Evolutionary conservation across 2,797 vertebrate genomes (phyloP), one percentile per base, ranked within the genome.

Genomic region (Protosalanx chinensis): DNA sequence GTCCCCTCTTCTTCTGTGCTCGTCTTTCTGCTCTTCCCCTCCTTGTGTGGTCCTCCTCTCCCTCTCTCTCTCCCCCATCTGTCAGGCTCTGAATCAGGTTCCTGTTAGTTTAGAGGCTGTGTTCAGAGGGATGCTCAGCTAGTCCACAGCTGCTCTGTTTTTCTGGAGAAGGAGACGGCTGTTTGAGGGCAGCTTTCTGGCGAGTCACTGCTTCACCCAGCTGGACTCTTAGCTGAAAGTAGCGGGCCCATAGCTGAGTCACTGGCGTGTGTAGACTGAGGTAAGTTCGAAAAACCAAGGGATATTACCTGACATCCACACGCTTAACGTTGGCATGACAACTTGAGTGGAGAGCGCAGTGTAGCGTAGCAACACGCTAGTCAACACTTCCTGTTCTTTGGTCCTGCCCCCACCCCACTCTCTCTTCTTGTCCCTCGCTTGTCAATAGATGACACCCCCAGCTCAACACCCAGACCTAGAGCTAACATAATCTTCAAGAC

Each of bases 391-490:
- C 58, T 60, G 58, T 60, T 27, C 41, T 30, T 72, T 49, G 37
- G 6, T 61, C 20, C 23, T 27, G 29, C 57, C 32, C n/a, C 1
- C 30, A 61, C 2, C 8, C 72, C 23, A 74, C 67, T 27, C 0
- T 67, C 68, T 74, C 75, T 71, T 6, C 64, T 76, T 53, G 29
- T 46, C 18, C 66, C 33, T 76, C 35, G 71, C 33, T 68, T 5
- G 64, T 23, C 62, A 73, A 56, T 27, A 37, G 61, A 10, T 82
- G 78, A 84, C 74, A 79, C 72, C 76, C 76, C 76, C 56, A 30
- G 63, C 87, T 64, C 13, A 30, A n/a, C 29, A 59, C 41, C 41
- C 67, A 66, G 6, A 10, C 16, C 6, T 20, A 0, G 13, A 60
- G 1, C 70, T 32, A 37, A 30, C 30, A 1, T 30, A 18, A 2